phyloP scores from a whole-genome alignment of 2,113 vertebrate species.

The Tenebrosternarchus preto region DNA sequence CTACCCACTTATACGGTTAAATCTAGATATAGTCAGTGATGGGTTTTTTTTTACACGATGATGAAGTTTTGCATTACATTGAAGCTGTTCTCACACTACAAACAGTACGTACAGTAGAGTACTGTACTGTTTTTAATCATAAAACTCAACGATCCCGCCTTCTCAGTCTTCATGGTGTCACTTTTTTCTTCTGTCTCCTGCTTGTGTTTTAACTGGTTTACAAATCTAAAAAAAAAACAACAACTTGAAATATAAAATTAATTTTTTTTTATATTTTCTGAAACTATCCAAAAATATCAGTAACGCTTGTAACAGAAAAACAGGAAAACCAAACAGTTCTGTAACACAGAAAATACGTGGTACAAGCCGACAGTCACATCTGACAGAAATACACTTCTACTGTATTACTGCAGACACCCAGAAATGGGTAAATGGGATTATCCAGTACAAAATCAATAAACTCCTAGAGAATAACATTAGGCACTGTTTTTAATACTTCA shows the following conservation, averaged over 20 bases:
- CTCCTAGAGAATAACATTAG: background rate
- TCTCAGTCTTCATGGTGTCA: background rate
- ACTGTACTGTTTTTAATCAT: background rate
- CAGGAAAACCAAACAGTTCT: background rate
- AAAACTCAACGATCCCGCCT: background rate
- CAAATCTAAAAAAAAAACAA: background rate
- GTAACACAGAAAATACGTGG: too few species aligned
- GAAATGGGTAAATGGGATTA: background rate
- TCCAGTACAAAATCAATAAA: background rate
- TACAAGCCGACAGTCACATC: background rate
- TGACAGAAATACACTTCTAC: background rate
- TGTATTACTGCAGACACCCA: background rate
- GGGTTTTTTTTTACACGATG: background rate
- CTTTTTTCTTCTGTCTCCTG: background rate
- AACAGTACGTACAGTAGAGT: background rate
- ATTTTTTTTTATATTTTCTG: background rate
- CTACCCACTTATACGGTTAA: background rate
- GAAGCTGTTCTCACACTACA: background rate
- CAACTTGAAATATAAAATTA: background rate
- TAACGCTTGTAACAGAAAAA: background rate
- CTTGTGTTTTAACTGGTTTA: background rate
- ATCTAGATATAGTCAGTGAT: background rate
- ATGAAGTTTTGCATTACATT: background rate
- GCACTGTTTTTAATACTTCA: constrained; percentile 7
- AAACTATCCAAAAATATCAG: background rate